These are phyloP conservation scores for Oophaga pumilio DNA, from an alignment of 2,113 vertebrate genomes.

Conservation along the genomic window DNA sequence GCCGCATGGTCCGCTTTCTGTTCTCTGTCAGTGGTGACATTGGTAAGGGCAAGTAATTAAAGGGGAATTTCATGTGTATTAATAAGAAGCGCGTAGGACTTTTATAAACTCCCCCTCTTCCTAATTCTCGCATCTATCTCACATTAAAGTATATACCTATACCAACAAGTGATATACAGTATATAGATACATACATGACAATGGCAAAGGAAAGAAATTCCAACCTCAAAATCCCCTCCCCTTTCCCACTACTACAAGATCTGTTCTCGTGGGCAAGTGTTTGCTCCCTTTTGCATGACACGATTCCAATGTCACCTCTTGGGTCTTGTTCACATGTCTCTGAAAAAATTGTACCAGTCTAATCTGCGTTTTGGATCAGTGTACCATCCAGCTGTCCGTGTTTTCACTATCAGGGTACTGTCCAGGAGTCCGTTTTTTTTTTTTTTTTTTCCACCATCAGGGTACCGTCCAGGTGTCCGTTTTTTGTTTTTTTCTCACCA, in stretches of 20 bases:
- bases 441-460: too few relatives aligned
- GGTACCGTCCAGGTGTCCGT: too few relatives aligned
- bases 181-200: neutral
- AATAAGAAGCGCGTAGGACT: neutral
- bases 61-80: neutral
- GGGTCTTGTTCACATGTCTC: too few relatives aligned
- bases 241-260: neutral
- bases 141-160: neutral
- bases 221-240: neutral
- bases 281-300: neutral
- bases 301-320: neutral
- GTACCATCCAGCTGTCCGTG: too few relatives aligned
- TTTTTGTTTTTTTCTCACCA: too few relatives aligned
- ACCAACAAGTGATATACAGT: neutral
- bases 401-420: too few relatives aligned
- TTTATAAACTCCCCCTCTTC: neutral
- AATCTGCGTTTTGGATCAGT: too few relatives aligned
- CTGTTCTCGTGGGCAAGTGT: neutral
- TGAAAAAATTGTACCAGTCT: too few relatives aligned
- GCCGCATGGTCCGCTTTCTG: neutral
- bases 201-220: neutral
- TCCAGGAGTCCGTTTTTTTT: too few relatives aligned
- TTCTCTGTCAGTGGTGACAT: neutral
- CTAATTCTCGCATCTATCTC: too few relatives aligned
- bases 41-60: constrained; percentile 1